These are phyloP conservation scores for Diadumene lineata DNA, from an alignment of 92 coral and sea anemone species.

Conservation along the genomic window DNA sequence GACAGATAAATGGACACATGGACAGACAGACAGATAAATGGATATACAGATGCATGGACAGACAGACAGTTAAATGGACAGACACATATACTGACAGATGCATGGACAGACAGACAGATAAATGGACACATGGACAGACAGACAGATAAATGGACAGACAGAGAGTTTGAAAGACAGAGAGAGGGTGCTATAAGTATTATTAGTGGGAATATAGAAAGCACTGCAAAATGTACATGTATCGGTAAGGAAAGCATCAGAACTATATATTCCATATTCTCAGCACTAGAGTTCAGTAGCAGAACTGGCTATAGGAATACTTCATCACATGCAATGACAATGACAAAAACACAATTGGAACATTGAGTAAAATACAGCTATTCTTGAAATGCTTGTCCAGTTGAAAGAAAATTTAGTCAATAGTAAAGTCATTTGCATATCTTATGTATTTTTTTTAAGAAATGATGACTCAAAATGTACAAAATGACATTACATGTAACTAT, in stretches of 20 bases:
- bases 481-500: too few relatives aligned
- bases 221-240: too few relatives aligned
- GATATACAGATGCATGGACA: neutral
- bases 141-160: neutral
- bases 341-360: too few relatives aligned
- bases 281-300: slow-evolving; percentile 84
- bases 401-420: too few relatives aligned
- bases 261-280: slow-evolving; percentile 63
- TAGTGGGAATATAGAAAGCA: too few relatives aligned
- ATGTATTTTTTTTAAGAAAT: too few relatives aligned
- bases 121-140: neutral
- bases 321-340: slow-evolving; percentile 56
- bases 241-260: slow-evolving; percentile 33
- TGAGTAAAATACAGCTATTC: too few relatives aligned
- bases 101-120: neutral
- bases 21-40: neutral
- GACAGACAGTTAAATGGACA: neutral
- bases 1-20: neutral
- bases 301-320: slow-evolving; percentile 78
- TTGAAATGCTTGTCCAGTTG: too few relatives aligned
- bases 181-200: too few relatives aligned
- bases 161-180: neutral
- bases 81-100: neutral
- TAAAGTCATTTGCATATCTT: too few relatives aligned
- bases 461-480: too few relatives aligned